A percentile compares a stretch with the other conserved stretches of the same genome.
phyloP scores from a whole-genome alignment of 2,113 vertebrate genomes.

The Cariama cristata region DNA sequence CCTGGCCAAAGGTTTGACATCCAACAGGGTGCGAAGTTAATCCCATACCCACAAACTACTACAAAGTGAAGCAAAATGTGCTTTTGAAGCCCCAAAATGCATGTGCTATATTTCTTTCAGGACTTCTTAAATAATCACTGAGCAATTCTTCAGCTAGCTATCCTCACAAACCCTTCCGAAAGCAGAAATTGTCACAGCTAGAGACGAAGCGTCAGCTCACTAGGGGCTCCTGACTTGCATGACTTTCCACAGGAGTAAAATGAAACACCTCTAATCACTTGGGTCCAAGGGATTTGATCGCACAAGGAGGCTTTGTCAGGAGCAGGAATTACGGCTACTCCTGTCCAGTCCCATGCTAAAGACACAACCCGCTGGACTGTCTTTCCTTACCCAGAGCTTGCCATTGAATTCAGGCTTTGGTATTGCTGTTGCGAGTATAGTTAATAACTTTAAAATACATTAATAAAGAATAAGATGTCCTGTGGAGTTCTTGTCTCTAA shows the following conservation, averaged over 20 bases:
- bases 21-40: not conserved
- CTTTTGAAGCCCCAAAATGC: not conserved
- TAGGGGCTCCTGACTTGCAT: not conserved
- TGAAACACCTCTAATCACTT: not conserved
- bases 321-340: not conserved
- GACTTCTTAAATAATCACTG: not conserved
- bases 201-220: not conserved
- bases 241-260: not conserved
- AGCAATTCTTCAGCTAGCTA: not conserved
- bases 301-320: not conserved
- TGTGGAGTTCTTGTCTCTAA: slow-evolving; percentile 2
- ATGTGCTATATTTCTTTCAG: not conserved
- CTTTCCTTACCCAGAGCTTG: not conserved
- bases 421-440: not conserved
- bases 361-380: not conserved
- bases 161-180: not conserved
- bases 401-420: not conserved
- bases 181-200: not conserved
- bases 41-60: not conserved
- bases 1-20: not conserved
- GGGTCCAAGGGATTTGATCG: not conserved
- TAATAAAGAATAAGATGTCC: slow-evolving; percentile 53
- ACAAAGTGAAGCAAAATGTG: not conserved
- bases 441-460: slow-evolving; percentile 43
- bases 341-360: not conserved